Percentiles rank a stretch among this genome's conserved stretches.
Conservation (phyloP, 2,113 vertebrate genomes). For the Motacilla tschutschensis region DNA sequence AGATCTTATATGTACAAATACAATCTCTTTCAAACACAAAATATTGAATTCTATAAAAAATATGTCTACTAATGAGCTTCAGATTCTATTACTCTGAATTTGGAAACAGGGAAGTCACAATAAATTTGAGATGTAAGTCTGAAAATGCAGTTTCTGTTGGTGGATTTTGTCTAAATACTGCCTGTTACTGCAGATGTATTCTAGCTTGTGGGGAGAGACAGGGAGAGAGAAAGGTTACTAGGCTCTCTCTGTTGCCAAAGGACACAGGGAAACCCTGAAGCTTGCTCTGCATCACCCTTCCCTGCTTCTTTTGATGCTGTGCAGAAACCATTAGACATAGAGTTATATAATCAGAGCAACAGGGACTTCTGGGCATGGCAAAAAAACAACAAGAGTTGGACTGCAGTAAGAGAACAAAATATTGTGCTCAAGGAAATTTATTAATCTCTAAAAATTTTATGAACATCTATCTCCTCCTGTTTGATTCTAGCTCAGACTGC, state of each 20-base stretch:
- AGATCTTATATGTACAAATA: not conserved
- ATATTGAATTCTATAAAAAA: not conserved
- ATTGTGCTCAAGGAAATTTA: not conserved
- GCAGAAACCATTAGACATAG: not conserved
- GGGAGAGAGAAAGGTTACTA: not conserved
- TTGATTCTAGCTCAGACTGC: not conserved
- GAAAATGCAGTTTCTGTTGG: not conserved
- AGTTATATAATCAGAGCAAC: not conserved
- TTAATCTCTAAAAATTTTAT: not conserved
- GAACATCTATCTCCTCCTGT: not conserved
- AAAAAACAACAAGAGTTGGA: not conserved
- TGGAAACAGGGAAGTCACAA: not conserved
- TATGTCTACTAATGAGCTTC: not conserved
- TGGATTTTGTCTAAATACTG: not conserved
- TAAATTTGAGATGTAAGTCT: not conserved
- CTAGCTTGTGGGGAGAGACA: not conserved
- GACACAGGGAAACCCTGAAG: not conserved
- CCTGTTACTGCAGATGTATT: not conserved
- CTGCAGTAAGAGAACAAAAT: not conserved
- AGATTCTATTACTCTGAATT: not conserved
- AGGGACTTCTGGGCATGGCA: not conserved
- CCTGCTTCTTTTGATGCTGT: not conserved
- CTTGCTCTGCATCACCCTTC: not conserved
- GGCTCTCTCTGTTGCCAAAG: not conserved
- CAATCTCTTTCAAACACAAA: not conserved